Evolutionary conservation across 2,888 invertebrate species (phyloP), one percentile per base, ranked within the genome.

Genomic region (Hybos culiciformis): DNA sequence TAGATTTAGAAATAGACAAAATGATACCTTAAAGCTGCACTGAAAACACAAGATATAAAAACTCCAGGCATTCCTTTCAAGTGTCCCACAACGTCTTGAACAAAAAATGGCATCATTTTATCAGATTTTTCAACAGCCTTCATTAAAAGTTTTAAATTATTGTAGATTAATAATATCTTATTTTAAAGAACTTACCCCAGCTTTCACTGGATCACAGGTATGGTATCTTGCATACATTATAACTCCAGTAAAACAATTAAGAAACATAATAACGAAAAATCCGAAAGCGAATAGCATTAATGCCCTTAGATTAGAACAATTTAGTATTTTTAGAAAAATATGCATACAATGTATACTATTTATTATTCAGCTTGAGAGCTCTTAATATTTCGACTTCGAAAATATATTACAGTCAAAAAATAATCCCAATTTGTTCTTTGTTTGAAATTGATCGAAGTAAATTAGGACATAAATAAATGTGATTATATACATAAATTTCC

Each of bases 1-100:
- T 5, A 40, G 8, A 19, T 15, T 42, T 14, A 36, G 9, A 26
- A 26, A 29, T 20, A 15, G 11, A 26, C 14, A 17, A 36, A 32
- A 19, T 5, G n/a, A 14, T 36, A 36, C 36, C 36, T 36, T 29
- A 77, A 58, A 2, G 75, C 72, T 1, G 75, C 77, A 53, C 75
- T 73, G 50, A 77, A 76, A 2, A 77, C 67, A 31, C 74, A 73
- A 3, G 77, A 73, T 1, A 75, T 71, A 51, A 77, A 75, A 14
- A 78, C 52, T 0, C 77, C 77, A 0, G 75, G 71, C 51, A 77
- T 59, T 5, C 75, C 75, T 4, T 65, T 69, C 8, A 69, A 52
- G 46, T 68, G 54, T 0, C 69, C 67, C 19, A 73, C 57, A 11
- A 67, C 60, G 46, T 76, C 72, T 66, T 74, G 70, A 5, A 75